Conservation (phyloP, 2,113 vertebrate species). For the Nibea albiflora region DNA sequence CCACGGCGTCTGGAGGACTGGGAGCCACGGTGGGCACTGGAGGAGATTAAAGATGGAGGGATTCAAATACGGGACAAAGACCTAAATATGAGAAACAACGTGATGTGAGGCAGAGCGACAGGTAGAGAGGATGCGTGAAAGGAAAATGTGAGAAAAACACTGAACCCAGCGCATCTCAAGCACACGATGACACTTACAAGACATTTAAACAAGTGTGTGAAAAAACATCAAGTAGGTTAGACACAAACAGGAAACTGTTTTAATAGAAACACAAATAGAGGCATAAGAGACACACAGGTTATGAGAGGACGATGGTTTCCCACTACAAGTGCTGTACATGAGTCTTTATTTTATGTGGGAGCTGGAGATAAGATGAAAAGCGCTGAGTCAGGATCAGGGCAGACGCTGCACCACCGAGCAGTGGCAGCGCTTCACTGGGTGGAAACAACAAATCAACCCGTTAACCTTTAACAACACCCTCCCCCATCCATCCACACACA, state of each 20-base stretch:
- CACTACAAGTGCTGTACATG: conserved; percentile 22
- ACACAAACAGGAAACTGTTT: conserved; percentile 5
- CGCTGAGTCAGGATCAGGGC: conserved; percentile 69
- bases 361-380: conserved; percentile 64
- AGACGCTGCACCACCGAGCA: conserved; percentile 33
- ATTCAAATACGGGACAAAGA: conserved; percentile 12
- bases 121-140: conserved; percentile 6
- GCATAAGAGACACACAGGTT: conserved; percentile 17
- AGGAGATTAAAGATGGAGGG: not conserved
- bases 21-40: conserved; percentile 89
- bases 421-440: conserved; percentile 40
- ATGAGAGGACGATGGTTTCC: conserved; percentile 37
- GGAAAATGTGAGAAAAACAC: conserved; percentile 39
- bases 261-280: not conserved
- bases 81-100: not conserved
- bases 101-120: not conserved
- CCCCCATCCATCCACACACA: not conserved
- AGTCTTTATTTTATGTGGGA: conserved; percentile 59
- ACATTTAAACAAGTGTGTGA: conserved; percentile 30
- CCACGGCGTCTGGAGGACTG: conserved; percentile 92
- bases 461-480: conserved; percentile 17
- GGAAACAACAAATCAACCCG: conserved; percentile 60
- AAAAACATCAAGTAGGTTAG: conserved; percentile 32
- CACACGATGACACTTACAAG: not conserved
- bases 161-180: conserved; percentile 3